Base-by-base conservation (phyloP, 1,140 invertebrate species). In the Lucilia sericata region DNA sequence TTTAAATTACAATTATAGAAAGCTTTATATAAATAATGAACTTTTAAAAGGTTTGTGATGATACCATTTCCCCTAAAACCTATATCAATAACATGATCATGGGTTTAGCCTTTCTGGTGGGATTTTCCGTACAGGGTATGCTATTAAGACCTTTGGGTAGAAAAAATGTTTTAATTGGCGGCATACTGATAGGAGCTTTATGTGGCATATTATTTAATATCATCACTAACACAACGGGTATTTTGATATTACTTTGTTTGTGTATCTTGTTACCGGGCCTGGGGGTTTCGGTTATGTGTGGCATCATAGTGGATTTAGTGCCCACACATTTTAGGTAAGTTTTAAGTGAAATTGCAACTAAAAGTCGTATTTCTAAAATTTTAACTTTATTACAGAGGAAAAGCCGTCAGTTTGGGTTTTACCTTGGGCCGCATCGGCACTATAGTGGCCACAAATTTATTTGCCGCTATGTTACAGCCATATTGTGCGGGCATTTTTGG, bases 381-480 rank as follows among this genome's bases (percentile, higher is more conserved):
- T 19, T 65, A 14, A 14, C 10, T 55, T 55, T 36, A 34, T 74
- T 34, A 84, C 85, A 94, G 93, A 84, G 93, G 92, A 0, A 94
- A 94, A 92, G 93, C 93, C 0, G 91, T 94, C 0, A 93, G 93
- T 74, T 85, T 94, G 76, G 91, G 92, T 9, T 92, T 94, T 91
- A 92, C 93, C 86, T 90, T 92, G 85, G 94, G 94, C 7, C 90
- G 93, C n/a, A 88, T 93, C 2, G 93, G 93, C 2, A 93, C 92
- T 9, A 93, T 94, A 88, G 87, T 92, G 5, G 92, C 92, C 7
- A 93, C 93, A 55, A 93, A 93, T 85, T 83, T 93, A 4, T 92
- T 93, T 60, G 93, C 93, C 0, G 74, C 92, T 17, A 91, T 94
- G 86, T 86, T 94, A 12, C 90, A 92, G 36, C 90, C 91, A 10